Base-by-base conservation (phyloP, 1,140 invertebrate species). In the Battus philenor region DNA sequence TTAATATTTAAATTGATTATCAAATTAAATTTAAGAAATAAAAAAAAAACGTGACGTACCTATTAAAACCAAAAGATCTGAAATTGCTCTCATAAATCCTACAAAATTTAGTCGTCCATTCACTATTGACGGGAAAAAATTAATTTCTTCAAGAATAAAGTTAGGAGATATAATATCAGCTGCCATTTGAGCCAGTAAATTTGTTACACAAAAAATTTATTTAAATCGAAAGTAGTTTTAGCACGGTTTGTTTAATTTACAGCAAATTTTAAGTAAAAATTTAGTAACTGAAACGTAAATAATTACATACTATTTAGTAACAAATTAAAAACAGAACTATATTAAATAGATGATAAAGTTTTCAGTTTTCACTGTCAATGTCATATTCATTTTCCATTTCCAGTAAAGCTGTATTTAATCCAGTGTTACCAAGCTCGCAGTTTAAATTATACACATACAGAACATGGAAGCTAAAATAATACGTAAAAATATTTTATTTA, bases 71-170 rank as follows among this genome's bases (percentile, higher is more conserved):
- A 92, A 86, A 62, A 91, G 81, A 58, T 88, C 88, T 45, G 73
- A 83, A 15, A 90, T 79, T 36, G 91, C 90, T 47, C 85, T 78
- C 15, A 93, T 71, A 85, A 93, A 93, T 51, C 87, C 62, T 46
- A 71, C 61, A 2, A 91, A 89, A 59, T 89, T 81, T 56, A 93
- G 88, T 83, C 89, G 90, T 26, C 87, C 88, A 58, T 88, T 62
- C n/a, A 69, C 51, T 18, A 80, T 44, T 17, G 68, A 44, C 43
- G 88, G 87, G 65, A 89, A 89, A 41, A 70, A 77, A 59, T 75
- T 77, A n/a, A 79, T 43, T 13, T 56, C 59, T 24, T 56, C 41
- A 31, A 73, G 68, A 54, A 63, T 51, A 54, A 63, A 55, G 29
- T 29, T 34, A 30, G 45, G 39, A 8, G 13, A 13, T 27, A 15